A percentile compares a stretch with the other conserved stretches of the same genome.
These are phyloP conservation scores for Dryoscopus gambensis DNA, from an alignment of 2,113 vertebrate species.

Conservation along the genomic window DNA sequence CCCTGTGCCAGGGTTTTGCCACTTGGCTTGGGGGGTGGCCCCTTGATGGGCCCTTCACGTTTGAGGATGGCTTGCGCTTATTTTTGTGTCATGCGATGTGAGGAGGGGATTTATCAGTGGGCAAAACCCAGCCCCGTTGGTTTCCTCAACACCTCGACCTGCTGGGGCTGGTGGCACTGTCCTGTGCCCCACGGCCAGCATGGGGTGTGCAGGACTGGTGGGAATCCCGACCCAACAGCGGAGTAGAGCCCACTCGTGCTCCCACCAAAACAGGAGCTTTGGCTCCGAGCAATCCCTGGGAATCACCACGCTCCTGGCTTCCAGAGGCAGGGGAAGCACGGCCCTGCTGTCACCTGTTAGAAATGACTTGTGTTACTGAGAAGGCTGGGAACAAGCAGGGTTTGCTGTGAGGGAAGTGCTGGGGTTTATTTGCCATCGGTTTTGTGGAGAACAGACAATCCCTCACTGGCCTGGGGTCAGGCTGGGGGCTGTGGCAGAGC, in stretches of 20 bases:
- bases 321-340: not conserved
- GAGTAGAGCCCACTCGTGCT: fast-evolving
- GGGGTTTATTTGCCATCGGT: not conserved
- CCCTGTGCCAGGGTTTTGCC: not conserved
- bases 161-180: not conserved
- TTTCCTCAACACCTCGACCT: not conserved
- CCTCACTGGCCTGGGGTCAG: not conserved
- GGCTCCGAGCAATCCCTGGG: not conserved
- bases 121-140: not conserved
- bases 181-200: fast-evolving
- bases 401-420: not conserved
- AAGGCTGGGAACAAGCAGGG: not conserved
- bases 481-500: not conserved
- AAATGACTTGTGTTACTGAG: not conserved
- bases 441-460: not conserved
- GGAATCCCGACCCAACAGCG: not conserved
- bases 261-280: not conserved
- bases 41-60: fast-evolving
- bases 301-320: not conserved
- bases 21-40: fast-evolving
- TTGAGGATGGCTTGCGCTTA: fast-evolving
- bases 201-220: fast-evolving
- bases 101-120: not conserved
- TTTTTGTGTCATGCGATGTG: fast-evolving
- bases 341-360: not conserved